Base-by-base conservation (phyloP, 2,888 invertebrate species). In the Drosophila affinis region DNA sequence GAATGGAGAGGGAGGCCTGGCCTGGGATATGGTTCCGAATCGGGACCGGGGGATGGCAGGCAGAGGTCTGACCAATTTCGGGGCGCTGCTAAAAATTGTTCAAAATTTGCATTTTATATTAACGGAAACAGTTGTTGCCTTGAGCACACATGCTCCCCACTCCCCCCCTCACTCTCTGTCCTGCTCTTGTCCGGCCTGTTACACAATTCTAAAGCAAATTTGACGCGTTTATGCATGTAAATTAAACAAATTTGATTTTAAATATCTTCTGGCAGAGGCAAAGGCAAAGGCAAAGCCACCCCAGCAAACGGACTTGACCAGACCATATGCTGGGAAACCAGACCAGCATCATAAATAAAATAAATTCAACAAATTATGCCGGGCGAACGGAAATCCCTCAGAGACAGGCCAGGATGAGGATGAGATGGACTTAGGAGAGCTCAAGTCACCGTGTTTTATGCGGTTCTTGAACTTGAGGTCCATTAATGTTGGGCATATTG, bases 51-150 rank as follows among this genome's bases (percentile, higher is more conserved):
- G 29, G 3, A 3, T 24, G 6, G 2, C 17, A 1, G n/a, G 12
- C 24, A 34, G 29, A 32, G 49, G 44, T 75, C 53, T 56, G 61
- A 79, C 70, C 72, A 75, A 75, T 75, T 80, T 65, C 72, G 58
- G 67, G 75, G 55, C 83, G 77, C 62, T 79, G 75, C 77, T 73
- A 84, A 87, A 89, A 84, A 87, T 84, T 77, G 75, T 81, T 72
- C 71, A 62, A 88, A 88, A 88, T 88, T 88, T 88, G 81, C 89
- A 88, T 88, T 89, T 88, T 90, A 90, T 89, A 88, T 90, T 89
- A 88, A 88, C 83, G 86, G 88, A 81, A 89, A 89, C 90, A 88
- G 89, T 88, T 89, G 89, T 86, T 90, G 90, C 87, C 87, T 85
- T 87, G 85, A 84, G 81, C 83, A 86, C 64, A 72, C 76, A 62